Evolutionary conservation across 2,113 vertebrate genomes (phyloP).

Genomic region (Poicephalus gulielmi): DNA sequence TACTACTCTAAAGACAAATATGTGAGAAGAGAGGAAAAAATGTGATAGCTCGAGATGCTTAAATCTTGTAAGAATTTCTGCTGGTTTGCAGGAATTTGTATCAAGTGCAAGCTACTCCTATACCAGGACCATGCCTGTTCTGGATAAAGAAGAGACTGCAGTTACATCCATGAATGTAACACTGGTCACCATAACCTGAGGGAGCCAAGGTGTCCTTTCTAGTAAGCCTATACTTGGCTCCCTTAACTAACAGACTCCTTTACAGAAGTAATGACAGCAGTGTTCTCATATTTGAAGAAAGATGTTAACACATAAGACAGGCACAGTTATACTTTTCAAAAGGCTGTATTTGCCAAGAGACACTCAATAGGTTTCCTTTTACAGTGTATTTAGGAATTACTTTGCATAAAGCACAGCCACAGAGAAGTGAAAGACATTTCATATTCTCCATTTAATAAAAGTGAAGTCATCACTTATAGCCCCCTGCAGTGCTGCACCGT

Average conservation of each 20-base stretch:
- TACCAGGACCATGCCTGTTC: background rate
- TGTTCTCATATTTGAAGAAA: background rate
- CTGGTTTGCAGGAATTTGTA: background rate
- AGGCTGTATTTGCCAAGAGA: background rate
- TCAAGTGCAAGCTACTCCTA: background rate
- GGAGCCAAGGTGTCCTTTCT: background rate
- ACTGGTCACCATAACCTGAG: fast-evolving
- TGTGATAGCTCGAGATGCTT: background rate
- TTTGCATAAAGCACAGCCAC: background rate
- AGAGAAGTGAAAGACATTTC: background rate
- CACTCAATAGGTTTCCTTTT: background rate
- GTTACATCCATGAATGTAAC: background rate
- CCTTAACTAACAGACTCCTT: background rate
- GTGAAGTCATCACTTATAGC: background rate
- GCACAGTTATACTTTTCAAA: background rate
- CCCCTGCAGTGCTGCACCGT: fast-evolving
- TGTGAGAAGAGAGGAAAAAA: background rate
- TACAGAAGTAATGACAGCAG: background rate
- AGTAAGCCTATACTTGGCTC: background rate
- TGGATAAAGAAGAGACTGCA: background rate
- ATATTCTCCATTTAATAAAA: background rate
- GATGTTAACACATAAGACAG: background rate
- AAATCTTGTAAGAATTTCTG: background rate
- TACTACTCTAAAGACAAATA: background rate
- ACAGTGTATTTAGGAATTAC: background rate